These are phyloP conservation scores for Misgurnus mizolepis DNA, from an alignment of 2,113 vertebrate species.

Conservation along the genomic window DNA sequence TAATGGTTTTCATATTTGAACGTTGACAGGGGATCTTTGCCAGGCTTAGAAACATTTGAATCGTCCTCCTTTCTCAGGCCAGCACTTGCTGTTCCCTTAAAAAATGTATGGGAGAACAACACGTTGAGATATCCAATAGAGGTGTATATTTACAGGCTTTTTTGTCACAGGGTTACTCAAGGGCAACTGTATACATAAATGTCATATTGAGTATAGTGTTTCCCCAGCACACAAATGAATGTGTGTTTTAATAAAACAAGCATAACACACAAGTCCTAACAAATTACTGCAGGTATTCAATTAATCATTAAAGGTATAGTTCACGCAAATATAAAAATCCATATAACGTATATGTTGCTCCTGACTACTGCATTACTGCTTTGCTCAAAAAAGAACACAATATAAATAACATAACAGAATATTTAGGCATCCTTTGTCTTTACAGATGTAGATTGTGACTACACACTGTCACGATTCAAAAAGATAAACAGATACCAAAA, in stretches of 20 bases:
- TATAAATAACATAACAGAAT: no score
- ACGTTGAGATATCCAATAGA: background rate
- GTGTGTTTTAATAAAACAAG: background rate
- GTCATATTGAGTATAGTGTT: background rate
- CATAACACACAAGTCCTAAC: background rate
- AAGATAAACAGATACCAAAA: no score
- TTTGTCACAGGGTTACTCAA: background rate
- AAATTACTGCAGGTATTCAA: background rate
- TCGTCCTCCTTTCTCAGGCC: background rate
- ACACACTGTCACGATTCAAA: no score
- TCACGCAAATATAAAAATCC: background rate
- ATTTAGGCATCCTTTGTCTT: no score
- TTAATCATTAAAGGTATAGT: background rate
- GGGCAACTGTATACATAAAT: background rate
- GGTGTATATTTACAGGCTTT: background rate
- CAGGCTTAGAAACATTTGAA: background rate
- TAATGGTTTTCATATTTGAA: slow-evolving; percentile 15
- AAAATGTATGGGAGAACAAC: background rate
- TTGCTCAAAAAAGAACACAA: no score
- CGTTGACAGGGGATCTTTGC: background rate
- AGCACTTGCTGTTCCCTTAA: background rate
- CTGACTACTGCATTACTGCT: no score
- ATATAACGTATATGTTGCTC: no score
- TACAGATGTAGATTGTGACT: no score
- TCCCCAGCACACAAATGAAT: background rate